These are phyloP conservation scores for Osmerus mordax DNA, from an alignment of 2,113 vertebrate species.

Conservation along the genomic window DNA sequence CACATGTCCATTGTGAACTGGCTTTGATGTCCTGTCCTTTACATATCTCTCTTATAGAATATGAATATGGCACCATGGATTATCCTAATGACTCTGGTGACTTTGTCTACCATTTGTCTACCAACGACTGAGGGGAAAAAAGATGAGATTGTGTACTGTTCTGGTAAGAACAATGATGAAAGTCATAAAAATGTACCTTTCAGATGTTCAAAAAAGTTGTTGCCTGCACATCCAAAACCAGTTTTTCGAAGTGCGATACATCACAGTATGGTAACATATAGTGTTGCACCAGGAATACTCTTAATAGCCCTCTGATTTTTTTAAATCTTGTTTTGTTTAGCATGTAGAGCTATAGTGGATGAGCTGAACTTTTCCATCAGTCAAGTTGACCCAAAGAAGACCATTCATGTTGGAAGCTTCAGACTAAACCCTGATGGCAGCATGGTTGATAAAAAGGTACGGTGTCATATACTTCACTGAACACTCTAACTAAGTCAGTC, in stretches of 20 bases:
- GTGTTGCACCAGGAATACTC: too few species aligned
- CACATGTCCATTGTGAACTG: background rate
- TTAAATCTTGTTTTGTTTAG: slow-evolving; percentile 53
- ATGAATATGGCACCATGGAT: slow-evolving; percentile 55
- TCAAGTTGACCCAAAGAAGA: slow-evolving; percentile 85
- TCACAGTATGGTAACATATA: too few species aligned
- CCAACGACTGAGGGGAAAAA: slow-evolving; percentile 47
- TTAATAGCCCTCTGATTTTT: background rate
- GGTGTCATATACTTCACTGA: too few species aligned
- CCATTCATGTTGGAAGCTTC: slow-evolving; percentile 83
- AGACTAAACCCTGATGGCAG: slow-evolving; percentile 83
- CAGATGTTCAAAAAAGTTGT: too few species aligned
- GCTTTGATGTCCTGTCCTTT: background rate
- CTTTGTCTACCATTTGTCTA: slow-evolving; percentile 40
- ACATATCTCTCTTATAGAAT: slow-evolving; percentile 29
- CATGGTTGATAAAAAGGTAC: slow-evolving; percentile 82
- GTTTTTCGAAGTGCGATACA: too few species aligned
- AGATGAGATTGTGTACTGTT: slow-evolving; percentile 63
- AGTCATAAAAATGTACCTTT: too few species aligned
- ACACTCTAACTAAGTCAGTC: too few species aligned
- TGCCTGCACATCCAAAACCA: too few species aligned
- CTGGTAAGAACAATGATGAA: slow-evolving; percentile 51
- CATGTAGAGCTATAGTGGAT: slow-evolving; percentile 77
- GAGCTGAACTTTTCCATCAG: slow-evolving; percentile 79
- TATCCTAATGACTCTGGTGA: slow-evolving; percentile 36